Conservation (phyloP, 2,113 vertebrate species). For the Microcebus griseorufus region DNA sequence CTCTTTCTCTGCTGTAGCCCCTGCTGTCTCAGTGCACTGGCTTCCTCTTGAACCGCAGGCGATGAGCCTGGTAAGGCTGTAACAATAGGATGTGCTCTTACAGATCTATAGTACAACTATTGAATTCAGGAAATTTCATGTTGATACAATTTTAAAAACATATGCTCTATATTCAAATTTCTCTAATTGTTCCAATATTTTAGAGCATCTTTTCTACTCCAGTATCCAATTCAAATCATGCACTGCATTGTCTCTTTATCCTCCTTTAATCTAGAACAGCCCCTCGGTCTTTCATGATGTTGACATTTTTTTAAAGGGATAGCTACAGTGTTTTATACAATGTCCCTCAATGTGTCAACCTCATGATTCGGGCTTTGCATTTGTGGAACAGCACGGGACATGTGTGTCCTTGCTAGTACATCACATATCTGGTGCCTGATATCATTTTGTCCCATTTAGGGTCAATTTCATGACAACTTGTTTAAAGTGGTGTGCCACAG, state of each 20-base stretch:
- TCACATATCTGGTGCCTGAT: rapidly evolving
- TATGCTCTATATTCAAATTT: background rate
- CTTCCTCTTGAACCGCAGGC: too few species aligned
- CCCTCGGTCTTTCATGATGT: rapidly evolving
- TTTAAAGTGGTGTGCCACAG: rapidly evolving
- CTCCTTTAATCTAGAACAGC: background rate
- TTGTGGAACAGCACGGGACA: background rate
- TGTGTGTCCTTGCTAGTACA: background rate
- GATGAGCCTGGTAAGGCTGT: too few species aligned
- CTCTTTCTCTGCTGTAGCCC: too few species aligned
- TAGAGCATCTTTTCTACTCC: background rate
- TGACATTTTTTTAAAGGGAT: background rate
- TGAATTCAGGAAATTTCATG: background rate
- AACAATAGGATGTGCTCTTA: background rate
- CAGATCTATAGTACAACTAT: background rate
- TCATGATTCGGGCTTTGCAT: background rate
- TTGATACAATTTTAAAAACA: background rate
- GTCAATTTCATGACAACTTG: too few species aligned
- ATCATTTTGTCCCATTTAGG: background rate
- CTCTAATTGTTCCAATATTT: background rate
- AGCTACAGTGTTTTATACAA: background rate
- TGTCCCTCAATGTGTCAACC: background rate
- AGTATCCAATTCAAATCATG: background rate
- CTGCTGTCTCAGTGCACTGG: too few species aligned
- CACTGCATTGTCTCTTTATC: background rate